These are phyloP conservation scores for Gobio occitaniae DNA, from an alignment of 2,797 vertebrate species.

Conservation along the genomic window DNA sequence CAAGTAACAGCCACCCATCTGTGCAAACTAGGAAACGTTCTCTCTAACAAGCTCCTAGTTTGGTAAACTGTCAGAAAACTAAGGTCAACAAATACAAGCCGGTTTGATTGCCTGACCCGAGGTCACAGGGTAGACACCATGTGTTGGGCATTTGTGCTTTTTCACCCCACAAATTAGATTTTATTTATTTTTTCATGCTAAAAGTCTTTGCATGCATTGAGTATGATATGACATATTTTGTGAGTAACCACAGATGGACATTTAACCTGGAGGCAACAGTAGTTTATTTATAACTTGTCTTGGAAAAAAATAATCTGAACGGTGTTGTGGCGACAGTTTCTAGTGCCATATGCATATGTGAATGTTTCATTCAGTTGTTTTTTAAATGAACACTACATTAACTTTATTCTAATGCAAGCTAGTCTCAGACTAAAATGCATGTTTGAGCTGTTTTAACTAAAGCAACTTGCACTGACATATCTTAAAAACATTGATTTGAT, in stretches of 20 bases:
- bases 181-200: constrained; percentile 79
- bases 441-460: too few relatives aligned
- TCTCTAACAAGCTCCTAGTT: constrained; percentile 58
- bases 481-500: too few relatives aligned
- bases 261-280: constrained; percentile 63
- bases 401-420: neutral
- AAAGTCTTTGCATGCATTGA: constrained; percentile 71
- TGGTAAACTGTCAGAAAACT: constrained; percentile 72
- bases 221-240: constrained; percentile 52
- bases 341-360: neutral
- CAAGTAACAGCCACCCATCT: constrained; percentile 61
- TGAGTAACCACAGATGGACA: constrained; percentile 62
- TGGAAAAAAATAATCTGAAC: neutral
- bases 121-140: constrained; percentile 72
- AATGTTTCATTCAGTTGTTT: constrained; percentile 5
- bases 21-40: constrained; percentile 65
- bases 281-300: constrained; percentile 26
- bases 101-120: constrained; percentile 66
- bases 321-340: neutral
- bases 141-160: constrained; percentile 70
- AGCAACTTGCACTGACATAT: too few relatives aligned
- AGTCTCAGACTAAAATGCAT: too few relatives aligned
- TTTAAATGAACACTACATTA: neutral
- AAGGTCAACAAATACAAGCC: constrained; percentile 79
- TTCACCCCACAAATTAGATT: constrained; percentile 70